Base-by-base conservation (phyloP, 1,140 invertebrate genomes). In the Drosophila ficusphila region DNA sequence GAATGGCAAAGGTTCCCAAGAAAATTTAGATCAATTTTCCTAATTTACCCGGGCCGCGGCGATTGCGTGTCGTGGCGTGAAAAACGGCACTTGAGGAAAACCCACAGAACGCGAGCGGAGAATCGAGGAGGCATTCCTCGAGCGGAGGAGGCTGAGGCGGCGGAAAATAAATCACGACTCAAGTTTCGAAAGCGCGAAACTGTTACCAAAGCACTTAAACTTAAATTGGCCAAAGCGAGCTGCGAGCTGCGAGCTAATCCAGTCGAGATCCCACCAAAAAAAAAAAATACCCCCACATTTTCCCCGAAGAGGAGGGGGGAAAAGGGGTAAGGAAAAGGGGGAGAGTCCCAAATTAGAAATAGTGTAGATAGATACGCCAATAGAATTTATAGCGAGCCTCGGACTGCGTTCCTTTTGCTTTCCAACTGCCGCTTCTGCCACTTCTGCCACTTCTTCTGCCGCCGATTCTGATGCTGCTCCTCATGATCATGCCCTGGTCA, bases 1-100 rank as follows among this genome's bases (percentile, higher is more conserved):
- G 21, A 68, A 58, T 19, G 42, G 41, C 73, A 88, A 88, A 88
- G 70, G 82, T 88, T 88, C 82, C 82, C 82, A 88, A 88, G 82
- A 88, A 88, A 88, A 88, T 88, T 88, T 88, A 88, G 82, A 88
- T 88, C 82, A 88, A 88, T 88, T 88, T 88, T 88, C 82, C 82
- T 88, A 88, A 88, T 88, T 88, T 88, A 88, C 82, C 82, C 76
- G 73, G 79, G 81, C 76, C 39, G 54, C 82, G 52, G 74, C 82
- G 82, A 88, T 88, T 88, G 82, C 82, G 82, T 88, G 82, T 78
- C 82, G 78, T 88, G 83, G 82, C 82, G 83, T 88, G 82, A 88
- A 88, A 88, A 88, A 88, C 82, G 82, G 83, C 82, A 88, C 82
- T 88, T 88, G 75, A 82, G 57, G 25, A 79, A 46, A 47, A 54